A percentile compares a stretch with the other conserved stretches of the same genome.
phyloP scores from a whole-genome alignment of 2,888 invertebrate genomes.

The Cerastis leucographa region DNA sequence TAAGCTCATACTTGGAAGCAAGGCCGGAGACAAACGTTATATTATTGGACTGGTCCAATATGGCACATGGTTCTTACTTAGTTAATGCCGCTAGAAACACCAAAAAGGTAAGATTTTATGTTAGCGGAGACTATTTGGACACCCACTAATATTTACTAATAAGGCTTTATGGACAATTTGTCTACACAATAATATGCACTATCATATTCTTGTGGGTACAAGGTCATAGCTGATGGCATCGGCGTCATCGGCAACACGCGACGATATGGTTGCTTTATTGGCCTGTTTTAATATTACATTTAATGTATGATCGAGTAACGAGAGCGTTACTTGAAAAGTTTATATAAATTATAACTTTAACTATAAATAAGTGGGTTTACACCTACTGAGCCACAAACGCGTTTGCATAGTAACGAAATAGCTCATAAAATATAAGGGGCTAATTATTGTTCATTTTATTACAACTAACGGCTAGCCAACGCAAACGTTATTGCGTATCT shows the following conservation, averaged over 20 bases:
- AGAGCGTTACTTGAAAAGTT: neutral
- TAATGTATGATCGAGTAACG: neutral
- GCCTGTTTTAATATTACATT: neutral
- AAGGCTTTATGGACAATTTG: neutral
- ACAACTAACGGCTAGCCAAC: neutral
- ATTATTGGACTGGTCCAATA: slow-evolving; percentile 89
- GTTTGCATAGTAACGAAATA: neutral
- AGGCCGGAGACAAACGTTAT: slow-evolving; percentile 85
- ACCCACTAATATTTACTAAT: slow-evolving; percentile 6
- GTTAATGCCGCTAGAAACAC: slow-evolving; percentile 91
- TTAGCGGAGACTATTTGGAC: neutral
- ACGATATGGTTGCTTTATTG: too few species aligned
- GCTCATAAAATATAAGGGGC: too few species aligned
- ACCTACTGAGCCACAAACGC: neutral
- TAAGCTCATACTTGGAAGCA: slow-evolving; percentile 85
- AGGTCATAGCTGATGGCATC: neutral
- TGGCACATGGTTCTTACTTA: slow-evolving; percentile 89
- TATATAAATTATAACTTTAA: neutral
- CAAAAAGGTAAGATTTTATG: slow-evolving; percentile 83
- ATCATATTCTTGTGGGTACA: too few species aligned
- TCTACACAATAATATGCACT: neutral
- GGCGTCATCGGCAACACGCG: too few species aligned
- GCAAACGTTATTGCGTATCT: neutral
- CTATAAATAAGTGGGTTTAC: neutral
- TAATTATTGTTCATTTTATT: neutral